Conservation (phyloP, 2,797 vertebrate genomes). For the Alectoris magna region DNA sequence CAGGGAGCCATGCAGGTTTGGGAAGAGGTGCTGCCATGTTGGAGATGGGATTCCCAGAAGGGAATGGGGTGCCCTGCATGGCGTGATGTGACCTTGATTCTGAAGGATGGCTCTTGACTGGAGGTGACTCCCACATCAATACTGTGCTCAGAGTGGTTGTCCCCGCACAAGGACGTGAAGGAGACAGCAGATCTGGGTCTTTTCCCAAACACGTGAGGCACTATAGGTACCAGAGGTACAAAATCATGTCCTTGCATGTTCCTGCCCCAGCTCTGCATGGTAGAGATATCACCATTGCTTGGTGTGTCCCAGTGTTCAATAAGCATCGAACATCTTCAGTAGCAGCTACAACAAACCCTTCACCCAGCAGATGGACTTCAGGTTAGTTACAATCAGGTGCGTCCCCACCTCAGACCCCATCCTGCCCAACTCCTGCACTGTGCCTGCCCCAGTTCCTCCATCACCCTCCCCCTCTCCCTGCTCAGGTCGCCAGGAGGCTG, state of each 20-base stretch:
- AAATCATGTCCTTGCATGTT: neutral
- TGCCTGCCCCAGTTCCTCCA: neutral
- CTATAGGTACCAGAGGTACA: neutral
- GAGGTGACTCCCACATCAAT: neutral
- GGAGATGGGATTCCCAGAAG: neutral
- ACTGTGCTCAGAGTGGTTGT: neutral
- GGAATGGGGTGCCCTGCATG: neutral
- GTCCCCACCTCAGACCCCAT: accelerated
- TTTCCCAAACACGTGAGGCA: neutral
- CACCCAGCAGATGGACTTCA: neutral
- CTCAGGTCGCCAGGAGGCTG: neutral
- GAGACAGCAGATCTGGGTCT: neutral
- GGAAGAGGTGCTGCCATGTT: neutral
- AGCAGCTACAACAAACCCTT: neutral
- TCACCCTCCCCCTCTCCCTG: neutral
- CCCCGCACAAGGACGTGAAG: neutral
- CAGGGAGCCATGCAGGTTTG: neutral
- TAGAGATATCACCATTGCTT: accelerated
- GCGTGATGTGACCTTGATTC: neutral
- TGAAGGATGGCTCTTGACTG: neutral
- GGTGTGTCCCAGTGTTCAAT: neutral
- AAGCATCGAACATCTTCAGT: neutral
- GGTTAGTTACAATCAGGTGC: neutral
- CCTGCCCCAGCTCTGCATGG: accelerated
- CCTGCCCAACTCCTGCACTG: accelerated